Evolutionary conservation across 2,113 vertebrate species (phyloP).

Genomic region (Lichenostomus cassidix): DNA sequence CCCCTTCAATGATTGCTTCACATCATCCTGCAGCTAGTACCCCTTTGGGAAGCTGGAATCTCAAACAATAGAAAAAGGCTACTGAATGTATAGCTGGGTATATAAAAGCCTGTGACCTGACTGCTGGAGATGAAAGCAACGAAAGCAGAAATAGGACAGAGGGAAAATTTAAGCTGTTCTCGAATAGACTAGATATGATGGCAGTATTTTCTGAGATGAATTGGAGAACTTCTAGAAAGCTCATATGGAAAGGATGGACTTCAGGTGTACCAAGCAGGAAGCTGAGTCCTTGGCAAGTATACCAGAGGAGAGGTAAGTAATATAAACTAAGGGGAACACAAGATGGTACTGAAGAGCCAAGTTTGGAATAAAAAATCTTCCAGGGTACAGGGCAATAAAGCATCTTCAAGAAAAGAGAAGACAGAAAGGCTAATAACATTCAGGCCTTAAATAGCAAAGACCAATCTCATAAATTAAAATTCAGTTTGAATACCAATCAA

Average conservation of each 20-base stretch:
- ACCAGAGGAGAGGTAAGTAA: not conserved
- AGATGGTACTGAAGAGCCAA: not conserved
- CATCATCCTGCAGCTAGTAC: not conserved
- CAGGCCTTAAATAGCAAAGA: not conserved
- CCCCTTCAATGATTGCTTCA: not conserved
- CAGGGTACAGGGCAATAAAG: not conserved
- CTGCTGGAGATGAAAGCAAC: not conserved
- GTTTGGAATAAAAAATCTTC: not conserved
- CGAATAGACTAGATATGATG: not conserved
- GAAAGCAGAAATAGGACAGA: not conserved
- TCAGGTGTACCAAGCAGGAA: not conserved
- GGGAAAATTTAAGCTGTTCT: not conserved
- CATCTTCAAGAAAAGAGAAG: not conserved
- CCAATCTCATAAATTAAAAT: not conserved
- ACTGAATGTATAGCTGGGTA: not conserved
- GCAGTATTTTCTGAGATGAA: not conserved
- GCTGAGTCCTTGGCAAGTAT: not conserved
- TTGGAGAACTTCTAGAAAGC: not conserved
- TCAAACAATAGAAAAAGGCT: not conserved
- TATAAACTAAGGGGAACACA: not conserved
- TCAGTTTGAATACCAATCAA: not conserved
- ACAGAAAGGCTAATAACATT: not conserved
- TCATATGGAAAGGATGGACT: not conserved
- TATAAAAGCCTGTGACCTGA: not conserved
- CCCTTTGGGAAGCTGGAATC: not conserved